Percentiles rank a stretch among this genome's conserved stretches.
Evolutionary conservation across 2,797 vertebrate genomes (phyloP).

Genomic region (Myotis daubentonii): DNA sequence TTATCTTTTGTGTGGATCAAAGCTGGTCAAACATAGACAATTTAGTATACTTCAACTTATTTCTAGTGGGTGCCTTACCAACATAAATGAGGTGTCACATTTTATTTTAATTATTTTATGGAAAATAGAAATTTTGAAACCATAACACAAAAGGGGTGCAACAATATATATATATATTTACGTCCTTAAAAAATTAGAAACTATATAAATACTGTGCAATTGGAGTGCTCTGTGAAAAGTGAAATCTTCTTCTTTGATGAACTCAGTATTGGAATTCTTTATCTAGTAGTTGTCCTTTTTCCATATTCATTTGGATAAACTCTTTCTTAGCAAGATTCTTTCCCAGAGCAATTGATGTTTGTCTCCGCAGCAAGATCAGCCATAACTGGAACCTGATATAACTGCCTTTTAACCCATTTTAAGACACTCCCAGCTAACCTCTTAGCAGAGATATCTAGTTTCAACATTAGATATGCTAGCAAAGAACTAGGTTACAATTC

Average conservation of each 20-base stretch:
- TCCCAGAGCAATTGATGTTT: slow-evolving; percentile 27
- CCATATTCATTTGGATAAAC: neutral
- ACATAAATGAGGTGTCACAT: neutral
- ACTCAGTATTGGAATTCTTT: neutral
- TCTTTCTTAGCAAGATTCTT: slow-evolving; percentile 7
- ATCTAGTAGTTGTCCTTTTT: neutral
- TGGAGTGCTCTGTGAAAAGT: neutral
- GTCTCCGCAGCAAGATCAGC: slow-evolving; percentile 7
- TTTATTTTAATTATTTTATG: slow-evolving; percentile 17
- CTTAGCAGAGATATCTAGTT: neutral
- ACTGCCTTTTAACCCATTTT: slow-evolving; percentile 19
- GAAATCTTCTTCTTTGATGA: neutral
- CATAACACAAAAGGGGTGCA: neutral
- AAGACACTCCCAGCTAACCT: neutral
- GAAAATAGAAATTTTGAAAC: slow-evolving; percentile 15
- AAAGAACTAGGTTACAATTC: neutral
- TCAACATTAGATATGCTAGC: neutral
- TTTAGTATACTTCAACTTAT: neutral
- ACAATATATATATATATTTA: neutral
- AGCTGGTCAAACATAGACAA: neutral
- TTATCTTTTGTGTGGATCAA: neutral
- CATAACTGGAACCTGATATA: neutral
- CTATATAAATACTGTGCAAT: neutral
- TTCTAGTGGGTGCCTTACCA: neutral
- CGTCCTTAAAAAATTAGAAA: neutral